Evolutionary conservation across 64 coral and sea anemone species (phyloP).

Genomic region (Acropora tenuis): DNA sequence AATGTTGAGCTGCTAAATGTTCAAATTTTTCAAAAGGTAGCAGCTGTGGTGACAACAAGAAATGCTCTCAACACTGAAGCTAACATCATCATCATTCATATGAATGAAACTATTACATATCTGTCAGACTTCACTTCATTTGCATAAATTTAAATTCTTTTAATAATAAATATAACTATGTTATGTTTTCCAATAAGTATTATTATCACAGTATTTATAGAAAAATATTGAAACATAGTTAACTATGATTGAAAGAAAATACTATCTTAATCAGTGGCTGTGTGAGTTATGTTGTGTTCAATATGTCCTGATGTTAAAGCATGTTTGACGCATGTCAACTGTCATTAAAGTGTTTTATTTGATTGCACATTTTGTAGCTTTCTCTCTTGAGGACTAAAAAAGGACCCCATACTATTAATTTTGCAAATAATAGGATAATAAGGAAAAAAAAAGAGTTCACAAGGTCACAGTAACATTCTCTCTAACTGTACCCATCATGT

Average conservation of each 20-base stretch:
- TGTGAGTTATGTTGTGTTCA: background rate
- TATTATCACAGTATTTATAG: conserved; percentile 14
- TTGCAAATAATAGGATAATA: no score
- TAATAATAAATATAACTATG: background rate
- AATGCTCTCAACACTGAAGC: no score
- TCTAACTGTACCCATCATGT: no score
- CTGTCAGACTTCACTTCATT: background rate
- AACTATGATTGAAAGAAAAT: background rate
- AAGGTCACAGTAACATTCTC: no score
- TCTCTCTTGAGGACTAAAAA: background rate
- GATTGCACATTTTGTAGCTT: background rate
- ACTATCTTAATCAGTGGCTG: background rate
- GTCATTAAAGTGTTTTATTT: conserved; percentile 47
- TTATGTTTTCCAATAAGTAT: background rate
- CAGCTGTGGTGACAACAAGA: no score
- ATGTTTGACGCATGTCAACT: background rate
- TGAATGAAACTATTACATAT: background rate
- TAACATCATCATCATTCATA: no score
- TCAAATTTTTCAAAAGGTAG: no score
- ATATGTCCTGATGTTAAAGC: background rate
- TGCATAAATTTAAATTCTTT: no score
- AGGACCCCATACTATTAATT: no score
- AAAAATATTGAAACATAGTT: background rate
- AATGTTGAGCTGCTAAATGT: no score
- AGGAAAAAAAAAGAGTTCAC: no score